A percentile compares a stretch with the other conserved stretches of the same genome.
These are phyloP conservation scores for Drosophila antonietae DNA, from an alignment of 2,888 invertebrate genomes.

Conservation along the genomic window DNA sequence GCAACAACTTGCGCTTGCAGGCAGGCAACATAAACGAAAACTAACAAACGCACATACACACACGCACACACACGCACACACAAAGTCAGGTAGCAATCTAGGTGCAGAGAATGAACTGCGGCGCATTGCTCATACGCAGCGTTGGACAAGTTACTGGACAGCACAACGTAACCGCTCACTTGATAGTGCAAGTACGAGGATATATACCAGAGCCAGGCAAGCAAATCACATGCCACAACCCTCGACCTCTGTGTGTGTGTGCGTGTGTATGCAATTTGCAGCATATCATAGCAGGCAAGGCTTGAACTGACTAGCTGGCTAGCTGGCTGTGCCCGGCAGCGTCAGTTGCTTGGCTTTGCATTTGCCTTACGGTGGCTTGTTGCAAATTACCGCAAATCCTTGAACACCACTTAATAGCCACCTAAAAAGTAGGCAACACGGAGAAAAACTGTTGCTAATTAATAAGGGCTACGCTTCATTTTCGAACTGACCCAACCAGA, in stretches of 20 bases:
- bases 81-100: neutral
- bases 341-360: conserved; percentile 2
- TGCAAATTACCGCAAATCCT: conserved; percentile 50
- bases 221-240: conserved; percentile 70
- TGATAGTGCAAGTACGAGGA: conserved; percentile 15
- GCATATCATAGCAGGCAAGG: conserved; percentile 63
- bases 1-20: conserved; percentile 37
- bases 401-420: conserved; percentile 46
- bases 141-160: conserved; percentile 58
- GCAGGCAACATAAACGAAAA: conserved; percentile 37
- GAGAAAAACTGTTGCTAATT: conserved; percentile 57
- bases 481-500: conserved; percentile 14
- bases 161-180: conserved; percentile 36
- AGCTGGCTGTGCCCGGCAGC: neutral
- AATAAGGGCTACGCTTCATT: conserved; percentile 55
- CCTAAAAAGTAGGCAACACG: conserved; percentile 6
- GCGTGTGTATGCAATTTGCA: conserved; percentile 59
- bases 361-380: conserved; percentile 28
- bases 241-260: conserved; percentile 29
- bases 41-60: conserved; percentile 22
- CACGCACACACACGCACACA: neutral
- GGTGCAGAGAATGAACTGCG: conserved; percentile 43
- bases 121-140: conserved; percentile 71
- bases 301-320: conserved; percentile 1
- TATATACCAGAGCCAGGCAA: conserved; percentile 56